Evolutionary conservation across 2,113 vertebrate species (phyloP).

Genomic region (Apteryx owenii): DNA sequence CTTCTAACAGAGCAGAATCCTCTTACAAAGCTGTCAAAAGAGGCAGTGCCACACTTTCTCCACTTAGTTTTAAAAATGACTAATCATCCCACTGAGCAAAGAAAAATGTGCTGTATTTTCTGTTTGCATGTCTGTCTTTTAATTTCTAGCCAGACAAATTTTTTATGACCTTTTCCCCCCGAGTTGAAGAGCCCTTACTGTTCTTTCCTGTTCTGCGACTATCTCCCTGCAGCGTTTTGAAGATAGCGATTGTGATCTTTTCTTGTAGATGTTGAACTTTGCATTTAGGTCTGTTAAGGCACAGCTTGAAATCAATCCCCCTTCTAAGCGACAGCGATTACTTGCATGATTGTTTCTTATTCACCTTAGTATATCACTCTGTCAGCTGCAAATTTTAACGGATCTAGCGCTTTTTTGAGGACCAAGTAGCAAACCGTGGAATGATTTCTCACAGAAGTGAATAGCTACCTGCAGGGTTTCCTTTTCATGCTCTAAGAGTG

Average conservation of each 20-base stretch:
- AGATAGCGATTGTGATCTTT: not conserved
- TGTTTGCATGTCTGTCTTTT: not conserved
- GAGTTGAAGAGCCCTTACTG: not conserved
- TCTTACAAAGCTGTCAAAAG: not conserved
- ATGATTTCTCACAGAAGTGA: not conserved
- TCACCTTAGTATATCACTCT: not conserved
- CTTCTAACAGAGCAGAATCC: not conserved
- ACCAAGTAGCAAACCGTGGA: not conserved
- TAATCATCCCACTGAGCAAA: not conserved
- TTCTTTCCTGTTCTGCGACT: not conserved
- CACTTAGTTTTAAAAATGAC: not conserved
- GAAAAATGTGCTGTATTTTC: not conserved
- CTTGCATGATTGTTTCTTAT: not conserved
- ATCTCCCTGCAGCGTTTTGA: not conserved
- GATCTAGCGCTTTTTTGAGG: not conserved
- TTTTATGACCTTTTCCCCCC: not conserved
- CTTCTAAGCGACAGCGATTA: fast-evolving
- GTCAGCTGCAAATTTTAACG: not conserved
- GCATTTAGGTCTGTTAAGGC: fast-evolving
- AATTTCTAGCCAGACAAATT: not conserved
- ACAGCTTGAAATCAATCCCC: fast-evolving
- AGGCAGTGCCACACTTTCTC: not conserved
- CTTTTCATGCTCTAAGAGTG: not conserved
- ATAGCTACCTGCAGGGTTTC: not conserved
- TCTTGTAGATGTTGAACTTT: fast-evolving